These are phyloP conservation scores for Clytia hemisphaerica DNA, from an alignment of 30 jellyfish, hydroid and myxozoan species.

Conservation along the genomic window DNA sequence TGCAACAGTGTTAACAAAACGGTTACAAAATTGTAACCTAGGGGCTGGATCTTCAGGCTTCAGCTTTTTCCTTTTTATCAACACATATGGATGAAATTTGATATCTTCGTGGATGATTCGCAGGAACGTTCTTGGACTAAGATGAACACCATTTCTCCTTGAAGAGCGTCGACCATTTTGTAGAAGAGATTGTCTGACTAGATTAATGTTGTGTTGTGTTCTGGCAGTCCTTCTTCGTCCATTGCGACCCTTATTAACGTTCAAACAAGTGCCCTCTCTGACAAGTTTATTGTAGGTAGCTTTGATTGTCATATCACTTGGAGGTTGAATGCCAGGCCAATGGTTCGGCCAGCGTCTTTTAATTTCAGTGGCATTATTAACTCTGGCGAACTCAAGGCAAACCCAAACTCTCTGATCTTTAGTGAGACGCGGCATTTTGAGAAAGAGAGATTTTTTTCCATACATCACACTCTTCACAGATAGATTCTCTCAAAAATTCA, in stretches of 20 bases:
- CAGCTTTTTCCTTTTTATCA: background rate
- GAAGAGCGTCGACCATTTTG: background rate
- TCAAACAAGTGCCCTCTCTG: too few species aligned
- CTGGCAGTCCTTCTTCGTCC: background rate
- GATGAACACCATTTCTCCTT: constrained; percentile 13
- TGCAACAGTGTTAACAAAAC: too few species aligned
- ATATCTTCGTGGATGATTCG: background rate
- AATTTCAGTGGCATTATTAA: constrained; percentile 5
- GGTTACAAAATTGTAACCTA: background rate
- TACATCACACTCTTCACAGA: too few species aligned
- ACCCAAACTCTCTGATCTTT: too few species aligned
- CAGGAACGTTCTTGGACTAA: background rate
- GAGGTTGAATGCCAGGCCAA: constrained; percentile 12
- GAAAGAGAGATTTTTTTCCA: too few species aligned
- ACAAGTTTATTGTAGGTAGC: too few species aligned
- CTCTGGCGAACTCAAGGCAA: too few species aligned
- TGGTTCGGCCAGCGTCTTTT: background rate
- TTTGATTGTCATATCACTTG: too few species aligned
- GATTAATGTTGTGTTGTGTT: background rate
- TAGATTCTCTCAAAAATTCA: too few species aligned
- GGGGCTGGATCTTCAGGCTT: background rate
- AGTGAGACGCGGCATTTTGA: too few species aligned
- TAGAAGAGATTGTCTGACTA: background rate
- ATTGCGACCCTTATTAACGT: background rate
- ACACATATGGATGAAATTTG: background rate